These are phyloP conservation scores for Sphyrna mokarran DNA, from an alignment of 2,113 vertebrate species.

Conservation along the genomic window DNA sequence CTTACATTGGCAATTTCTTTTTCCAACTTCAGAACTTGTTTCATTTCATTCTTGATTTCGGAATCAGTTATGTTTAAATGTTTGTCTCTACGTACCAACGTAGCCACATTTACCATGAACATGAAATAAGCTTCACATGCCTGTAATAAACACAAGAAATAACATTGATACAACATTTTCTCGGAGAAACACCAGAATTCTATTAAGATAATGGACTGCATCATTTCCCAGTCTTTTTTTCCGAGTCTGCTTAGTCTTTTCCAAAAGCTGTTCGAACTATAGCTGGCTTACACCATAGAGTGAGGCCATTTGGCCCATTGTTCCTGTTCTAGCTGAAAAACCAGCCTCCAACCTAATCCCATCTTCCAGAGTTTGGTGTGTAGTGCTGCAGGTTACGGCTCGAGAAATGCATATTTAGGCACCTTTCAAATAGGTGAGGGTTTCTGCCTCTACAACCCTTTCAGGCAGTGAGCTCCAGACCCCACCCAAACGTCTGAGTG, in stretches of 20 bases:
- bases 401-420: too few relatives aligned
- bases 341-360: too few relatives aligned
- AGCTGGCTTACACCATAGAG: too few relatives aligned
- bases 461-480: too few relatives aligned
- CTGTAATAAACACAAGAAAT: slow-evolving; percentile 49
- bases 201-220: background rate
- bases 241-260: background rate
- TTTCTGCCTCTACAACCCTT: too few relatives aligned
- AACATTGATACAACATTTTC: background rate
- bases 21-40: slow-evolving; percentile 75
- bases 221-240: background rate
- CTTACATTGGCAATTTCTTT: slow-evolving; percentile 87
- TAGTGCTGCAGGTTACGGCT: too few relatives aligned
- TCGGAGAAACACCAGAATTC: background rate
- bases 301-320: too few relatives aligned
- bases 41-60: slow-evolving; percentile 62
- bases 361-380: too few relatives aligned
- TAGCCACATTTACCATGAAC: slow-evolving; percentile 83
- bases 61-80: slow-evolving; percentile 54
- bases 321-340: too few relatives aligned
- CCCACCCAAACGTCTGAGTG: too few relatives aligned
- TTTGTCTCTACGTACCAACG: slow-evolving; percentile 72
- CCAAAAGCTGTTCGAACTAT: background rate
- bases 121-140: slow-evolving; percentile 77
- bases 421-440: too few relatives aligned